Percentiles rank a stretch among this genome's conserved stretches.
These are phyloP conservation scores for Columba janthina DNA, from an alignment of 2,113 vertebrate genomes.

Conservation along the genomic window DNA sequence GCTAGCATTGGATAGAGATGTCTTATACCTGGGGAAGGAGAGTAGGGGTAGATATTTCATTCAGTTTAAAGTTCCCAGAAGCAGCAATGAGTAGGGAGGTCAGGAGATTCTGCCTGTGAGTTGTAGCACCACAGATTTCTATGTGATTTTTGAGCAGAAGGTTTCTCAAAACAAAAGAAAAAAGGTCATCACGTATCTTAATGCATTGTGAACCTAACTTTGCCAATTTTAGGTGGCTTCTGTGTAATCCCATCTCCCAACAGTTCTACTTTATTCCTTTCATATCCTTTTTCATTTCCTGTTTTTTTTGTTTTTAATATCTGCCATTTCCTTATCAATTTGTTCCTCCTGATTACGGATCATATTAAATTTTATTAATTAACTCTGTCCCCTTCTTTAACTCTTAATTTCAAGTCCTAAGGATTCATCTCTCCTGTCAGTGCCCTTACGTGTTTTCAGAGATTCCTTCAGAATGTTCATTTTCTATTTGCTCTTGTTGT, in stretches of 20 bases:
- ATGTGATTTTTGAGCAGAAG: background rate
- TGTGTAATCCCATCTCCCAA: background rate
- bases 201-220: background rate
- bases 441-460: background rate
- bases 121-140: background rate
- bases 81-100: background rate
- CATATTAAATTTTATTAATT: background rate
- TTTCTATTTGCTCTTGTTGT: background rate
- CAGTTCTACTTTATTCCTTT: slow-evolving; percentile 57
- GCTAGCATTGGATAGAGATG: fast-evolving
- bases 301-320: background rate
- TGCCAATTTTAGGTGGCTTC: background rate
- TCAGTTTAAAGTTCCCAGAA: background rate
- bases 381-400: background rate
- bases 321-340: background rate
- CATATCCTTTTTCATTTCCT: slow-evolving; percentile 59
- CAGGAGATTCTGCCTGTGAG: background rate
- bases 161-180: background rate
- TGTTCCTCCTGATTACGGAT: background rate
- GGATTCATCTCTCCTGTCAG: background rate
- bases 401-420: background rate
- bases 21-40: background rate
- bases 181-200: background rate
- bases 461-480: background rate
- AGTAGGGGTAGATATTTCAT: background rate